A percentile compares a stretch with the other conserved stretches of the same genome.
Evolutionary conservation across 2,113 vertebrate genomes (phyloP).

Genomic region (crab-eating macaque (Macaca fascicularis)): T2T-MFA8v1.1 NC_088376.1:163186501-163187000

Average conservation of each 20-base stretch:
- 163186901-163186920: neutral
- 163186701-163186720: neutral
- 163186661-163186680: neutral
- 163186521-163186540: neutral
- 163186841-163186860: constrained; percentile 16
- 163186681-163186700: neutral
- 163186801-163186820: neutral
- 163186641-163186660: neutral
- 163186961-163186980: constrained; percentile 18
- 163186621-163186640: neutral
- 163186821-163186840: neutral
- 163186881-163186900: neutral
- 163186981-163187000: neutral
- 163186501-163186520: neutral
- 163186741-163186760: constrained; percentile 23
- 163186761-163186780: neutral
- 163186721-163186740: neutral
- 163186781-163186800: neutral
- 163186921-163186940: neutral
- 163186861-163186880: constrained; percentile 1
- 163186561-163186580: neutral
- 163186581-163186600: neutral
- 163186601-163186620: neutral
- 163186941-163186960: neutral
- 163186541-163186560: neutral